Percentiles rank a stretch among this genome's conserved stretches.
phyloP scores from a whole-genome alignment of 1,140 invertebrate species.

The Dryas iulia region DNA sequence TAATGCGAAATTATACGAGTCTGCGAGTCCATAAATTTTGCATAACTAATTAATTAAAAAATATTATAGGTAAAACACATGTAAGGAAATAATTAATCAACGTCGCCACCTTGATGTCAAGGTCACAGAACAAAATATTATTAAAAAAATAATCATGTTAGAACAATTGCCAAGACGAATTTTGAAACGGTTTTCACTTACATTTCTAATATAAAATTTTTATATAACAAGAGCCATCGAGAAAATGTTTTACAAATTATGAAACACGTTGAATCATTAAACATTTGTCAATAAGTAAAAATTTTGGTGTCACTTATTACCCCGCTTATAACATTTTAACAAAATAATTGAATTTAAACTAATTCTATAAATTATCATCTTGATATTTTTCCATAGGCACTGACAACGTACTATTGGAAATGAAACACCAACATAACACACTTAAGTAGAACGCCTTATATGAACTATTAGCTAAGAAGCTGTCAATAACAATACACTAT shows the following conservation, averaged over 20 bases:
- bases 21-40: too few relatives aligned
- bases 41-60: too few relatives aligned
- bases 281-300: too few relatives aligned
- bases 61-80: too few relatives aligned
- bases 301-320: too few relatives aligned
- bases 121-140: too few relatives aligned
- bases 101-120: too few relatives aligned
- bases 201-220: neutral
- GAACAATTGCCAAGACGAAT: too few relatives aligned
- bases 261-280: neutral
- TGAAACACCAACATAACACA: conserved; percentile 4
- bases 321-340: neutral
- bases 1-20: too few relatives aligned
- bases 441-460: conserved; percentile 17
- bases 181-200: too few relatives aligned
- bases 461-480: conserved; percentile 18
- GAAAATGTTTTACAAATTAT: neutral
- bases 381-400: neutral
- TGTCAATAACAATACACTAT: conserved; percentile 18
- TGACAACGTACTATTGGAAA: neutral
- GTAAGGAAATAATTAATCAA: too few relatives aligned
- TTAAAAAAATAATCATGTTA: too few relatives aligned
- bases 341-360: neutral
- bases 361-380: neutral
- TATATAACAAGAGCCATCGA: neutral